Evolutionary conservation across 2,113 vertebrate species (phyloP), one percentile per base, ranked within the genome.

Genomic region (Larimichthys crocea): DNA sequence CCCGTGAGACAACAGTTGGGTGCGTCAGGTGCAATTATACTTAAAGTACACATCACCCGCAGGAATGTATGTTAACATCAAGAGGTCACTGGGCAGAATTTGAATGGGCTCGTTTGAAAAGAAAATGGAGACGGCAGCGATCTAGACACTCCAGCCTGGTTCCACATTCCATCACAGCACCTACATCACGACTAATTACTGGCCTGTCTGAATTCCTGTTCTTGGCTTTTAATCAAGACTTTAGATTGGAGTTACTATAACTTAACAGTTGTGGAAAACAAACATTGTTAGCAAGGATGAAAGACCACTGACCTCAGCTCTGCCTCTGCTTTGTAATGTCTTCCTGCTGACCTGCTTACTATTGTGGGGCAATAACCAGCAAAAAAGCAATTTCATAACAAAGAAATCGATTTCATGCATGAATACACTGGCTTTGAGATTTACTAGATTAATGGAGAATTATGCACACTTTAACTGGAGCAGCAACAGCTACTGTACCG

Each of bases 111-210:
- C 55, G 53, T 55, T 50, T 50, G 35, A 82, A 85, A 76, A 72
- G 50, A 79, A 84, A 73, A 65, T 15, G 44, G 53, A 86, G 59
- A 82, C 29, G 29, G 31, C 74, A 70, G 75, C 66, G 35, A 79
- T 85, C 57, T 72, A 14, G 72, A 71, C 60, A 73, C 20, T 66
- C 76, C 57, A 75, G 77, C 70, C 49, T 31, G 48, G 42, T 76
- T 85, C 65, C 75, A 86, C 80, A 82, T 87, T 91, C 75, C 82
- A 87, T 76, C 71, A 70, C 50, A 35, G 80, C 69, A 79, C 82
- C 82, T 85, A 74, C 66, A 82, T 87, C 79, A 83, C 35, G 35
- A 62, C 57, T 20, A 71, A 68, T 73, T 48, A 63, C 53, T 50
- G 4, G 57, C 63, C 50, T 53, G 63, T 81, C 75, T 65, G 65